A percentile compares a stretch with the other conserved stretches of the same genome.
Conservation (phyloP, 64 coral and sea anemone genomes). For the Platygyra sinensis region DNA sequence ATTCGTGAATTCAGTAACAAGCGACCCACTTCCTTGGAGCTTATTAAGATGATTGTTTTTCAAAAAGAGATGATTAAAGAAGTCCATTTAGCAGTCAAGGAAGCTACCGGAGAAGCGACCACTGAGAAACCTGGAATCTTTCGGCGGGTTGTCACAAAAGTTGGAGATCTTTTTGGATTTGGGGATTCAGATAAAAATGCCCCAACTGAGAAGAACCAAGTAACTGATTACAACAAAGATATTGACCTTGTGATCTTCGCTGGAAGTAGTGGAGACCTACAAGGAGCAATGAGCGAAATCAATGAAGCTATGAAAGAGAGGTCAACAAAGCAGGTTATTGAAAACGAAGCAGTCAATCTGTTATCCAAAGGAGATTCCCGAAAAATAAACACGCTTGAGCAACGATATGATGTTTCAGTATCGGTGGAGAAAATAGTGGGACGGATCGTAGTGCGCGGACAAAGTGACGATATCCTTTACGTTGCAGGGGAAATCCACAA, state of each 20-base stretch:
- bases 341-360: constrained; percentile 5
- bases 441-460: constrained; percentile 55
- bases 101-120: constrained; percentile 1
- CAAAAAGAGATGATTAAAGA: constrained; percentile 61
- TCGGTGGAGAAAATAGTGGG: constrained; percentile 19
- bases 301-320: constrained; percentile 52
- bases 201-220: not conserved
- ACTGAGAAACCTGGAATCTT: not conserved
- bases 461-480: constrained; percentile 50
- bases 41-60: constrained; percentile 58
- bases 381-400: constrained; percentile 37
- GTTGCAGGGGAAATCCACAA: constrained; percentile 43
- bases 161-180: not conserved
- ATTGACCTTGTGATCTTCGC: constrained; percentile 36
- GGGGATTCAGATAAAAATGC: not conserved
- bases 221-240: not conserved
- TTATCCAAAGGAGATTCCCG: constrained; percentile 6
- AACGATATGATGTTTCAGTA: constrained; percentile 26
- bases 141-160: no score
- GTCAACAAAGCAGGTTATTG: constrained; percentile 49
- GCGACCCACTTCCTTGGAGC: constrained; percentile 26
- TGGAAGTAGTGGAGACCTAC: constrained; percentile 25
- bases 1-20: constrained; percentile 22
- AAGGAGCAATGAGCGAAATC: constrained; percentile 42
- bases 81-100: constrained; percentile 22